Evolutionary conservation across 2,113 vertebrate genomes (phyloP), one percentile per base, ranked within the genome.

Genomic region (Laterallus jamaicensis): DNA sequence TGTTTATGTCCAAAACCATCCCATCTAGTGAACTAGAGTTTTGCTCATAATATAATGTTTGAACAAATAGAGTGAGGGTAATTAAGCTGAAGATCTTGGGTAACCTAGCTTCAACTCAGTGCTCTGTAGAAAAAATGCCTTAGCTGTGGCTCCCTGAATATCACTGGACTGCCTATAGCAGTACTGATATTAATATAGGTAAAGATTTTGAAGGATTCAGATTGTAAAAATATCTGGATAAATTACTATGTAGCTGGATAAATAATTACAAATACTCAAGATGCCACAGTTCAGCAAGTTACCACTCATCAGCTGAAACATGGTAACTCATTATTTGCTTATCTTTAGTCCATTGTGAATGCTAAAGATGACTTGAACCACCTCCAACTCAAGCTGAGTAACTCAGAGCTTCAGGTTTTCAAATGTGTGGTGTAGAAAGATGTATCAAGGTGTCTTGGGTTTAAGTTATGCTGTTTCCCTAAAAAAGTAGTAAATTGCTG

Each of bases 1-100:
- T 80, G 63, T 82, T 95, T 91, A 59, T 91, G 71, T 82, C 79
- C 70, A 95, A 88, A 92, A 93, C 47, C 82, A 88, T 87, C 68
- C 70, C 15, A 3, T 77, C 84, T 91, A 25, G 50, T 82, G 92
- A 82, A 95, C 91, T 87, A 89, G 89, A 71, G 35, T 89, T 92
- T 87, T 95, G 63, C 63, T 95, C 75, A 26, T 82, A 88, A 85
- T 67, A 12, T 73, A 74, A 89, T 87, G 82, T 79, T 86, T 86
- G 82, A 78, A 47, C 35, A 71, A 70, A 56, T 39, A 52, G 42
- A 94, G 47, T 0, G 4, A 92, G 71, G 63, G 83, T 88, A 83
- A 94, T 91, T 74, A 78, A 81, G 26, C n/a, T 93, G 56, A 59
- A 80, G 47, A 84, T 86, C 55, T 94, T 90, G 26, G 63, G 52